Base-by-base conservation (phyloP, 2,888 invertebrate species). In the Papilio gigon region DNA sequence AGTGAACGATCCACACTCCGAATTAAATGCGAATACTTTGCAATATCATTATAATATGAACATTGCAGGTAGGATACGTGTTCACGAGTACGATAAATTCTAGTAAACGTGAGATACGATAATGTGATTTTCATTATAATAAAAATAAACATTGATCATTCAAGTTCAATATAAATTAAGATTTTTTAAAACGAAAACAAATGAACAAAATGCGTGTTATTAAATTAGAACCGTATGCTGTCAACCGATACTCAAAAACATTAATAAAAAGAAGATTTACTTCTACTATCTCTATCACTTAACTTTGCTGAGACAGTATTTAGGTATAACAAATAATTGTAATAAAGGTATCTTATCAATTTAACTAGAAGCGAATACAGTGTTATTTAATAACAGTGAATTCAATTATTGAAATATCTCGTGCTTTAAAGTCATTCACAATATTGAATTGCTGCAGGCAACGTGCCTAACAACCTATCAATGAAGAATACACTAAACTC, bases 1-100 rank as follows among this genome's bases (percentile, higher is more conserved):
- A 67, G 72, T 74, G 74, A 71, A 68, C 68, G 67, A 71, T 72
- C 71, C 62, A 72, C 67, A 59, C 67, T 63, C 61, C 33, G 25
- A 42, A 53, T 42, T 53, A 62, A 67, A 42, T 6, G 4, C 25
- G n/a, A 61, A 62, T 67, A 62, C 60, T 53, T 42, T 53, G 40
- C 37, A 12, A 30, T 62, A 42, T 62, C 33, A 53, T 67, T 42
- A 62, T 56, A 62, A 63, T 61, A 20, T 14, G 20, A 33, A 35
- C 22, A 42, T 40, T 42, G 27, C 12, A n/a, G 17, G 50, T 47
- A 35, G n/a, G 40, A 33, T 17, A n/a, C 44, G 59, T 35, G 22
- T 35, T 63, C n/a, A 50, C n/a, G 22, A 12, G 47, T 22, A 22
- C 22, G 30, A 59, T 58, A 58, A 65, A 44, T 30, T 44, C 4